Conservation (phyloP, 2,797 vertebrate species). For the Tinamus major region DNA sequence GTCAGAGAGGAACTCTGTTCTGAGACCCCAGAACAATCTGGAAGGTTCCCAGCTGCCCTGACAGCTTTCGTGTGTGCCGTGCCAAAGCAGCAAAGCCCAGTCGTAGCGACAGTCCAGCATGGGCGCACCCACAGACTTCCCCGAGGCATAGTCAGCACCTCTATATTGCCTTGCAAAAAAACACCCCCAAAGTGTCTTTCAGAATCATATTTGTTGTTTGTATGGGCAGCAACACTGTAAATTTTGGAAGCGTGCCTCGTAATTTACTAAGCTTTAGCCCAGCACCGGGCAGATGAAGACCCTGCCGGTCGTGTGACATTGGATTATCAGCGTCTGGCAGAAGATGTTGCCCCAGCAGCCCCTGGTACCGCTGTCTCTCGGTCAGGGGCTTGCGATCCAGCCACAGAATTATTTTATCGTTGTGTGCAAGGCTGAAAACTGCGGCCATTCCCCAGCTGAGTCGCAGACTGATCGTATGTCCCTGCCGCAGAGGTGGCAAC, state of each 20-base stretch:
- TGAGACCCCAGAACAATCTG: not conserved
- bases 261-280: not conserved
- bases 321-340: not conserved
- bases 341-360: not conserved
- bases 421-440: not conserved
- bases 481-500: not conserved
- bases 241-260: not conserved
- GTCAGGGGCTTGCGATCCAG: not conserved
- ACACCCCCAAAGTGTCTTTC: not conserved
- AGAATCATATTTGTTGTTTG: not conserved
- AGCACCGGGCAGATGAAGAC: not conserved
- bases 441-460: not conserved
- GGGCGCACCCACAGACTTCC: not conserved
- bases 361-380: not conserved
- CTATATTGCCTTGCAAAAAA: conserved; percentile 1
- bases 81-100: not conserved
- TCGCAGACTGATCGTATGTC: not conserved
- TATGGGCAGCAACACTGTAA: not conserved
- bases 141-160: not conserved
- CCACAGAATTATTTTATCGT: not conserved
- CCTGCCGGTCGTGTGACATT: not conserved
- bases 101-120: not conserved
- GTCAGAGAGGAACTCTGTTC: not conserved
- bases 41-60: conserved; percentile 9
- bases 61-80: not conserved